Conservation (phyloP, 2,113 vertebrate genomes). For the Antechinus flavipes region DNA sequence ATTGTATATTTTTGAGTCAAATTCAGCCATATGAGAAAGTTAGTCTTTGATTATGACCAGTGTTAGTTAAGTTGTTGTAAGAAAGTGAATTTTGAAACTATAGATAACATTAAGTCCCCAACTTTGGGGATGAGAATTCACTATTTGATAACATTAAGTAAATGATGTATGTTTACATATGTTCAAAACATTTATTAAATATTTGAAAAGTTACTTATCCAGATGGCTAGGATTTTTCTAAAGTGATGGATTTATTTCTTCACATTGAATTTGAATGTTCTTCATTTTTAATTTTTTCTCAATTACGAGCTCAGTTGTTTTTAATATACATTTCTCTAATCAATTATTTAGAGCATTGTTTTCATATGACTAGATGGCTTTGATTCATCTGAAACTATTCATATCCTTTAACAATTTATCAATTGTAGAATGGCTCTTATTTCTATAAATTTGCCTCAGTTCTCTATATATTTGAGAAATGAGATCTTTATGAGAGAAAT, state of each 20-base stretch:
- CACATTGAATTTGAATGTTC: background rate
- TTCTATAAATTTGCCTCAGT: too few species aligned
- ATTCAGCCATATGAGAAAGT: background rate
- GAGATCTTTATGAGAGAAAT: too few species aligned
- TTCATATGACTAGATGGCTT: too few species aligned
- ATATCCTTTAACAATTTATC: too few species aligned
- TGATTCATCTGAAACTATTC: too few species aligned
- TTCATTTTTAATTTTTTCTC: background rate
- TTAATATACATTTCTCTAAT: too few species aligned
- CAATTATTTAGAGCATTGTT: too few species aligned
- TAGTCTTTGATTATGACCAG: background rate
- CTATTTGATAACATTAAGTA: background rate
- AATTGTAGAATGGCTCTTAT: too few species aligned
- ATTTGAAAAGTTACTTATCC: background rate
- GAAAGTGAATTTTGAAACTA: background rate
- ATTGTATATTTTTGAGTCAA: slow-evolving; percentile 5
- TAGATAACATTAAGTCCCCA: background rate
- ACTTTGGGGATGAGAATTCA: too few species aligned
- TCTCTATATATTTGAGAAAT: too few species aligned
- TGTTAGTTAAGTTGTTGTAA: background rate
- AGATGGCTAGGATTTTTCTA: slow-evolving; percentile 24
- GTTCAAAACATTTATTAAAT: background rate
- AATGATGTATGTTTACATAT: background rate
- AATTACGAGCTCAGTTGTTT: background rate
- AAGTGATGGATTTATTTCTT: background rate